Evolutionary conservation across 2,888 invertebrate genomes (phyloP).

Genomic region (Eupithecia vulgata): DNA sequence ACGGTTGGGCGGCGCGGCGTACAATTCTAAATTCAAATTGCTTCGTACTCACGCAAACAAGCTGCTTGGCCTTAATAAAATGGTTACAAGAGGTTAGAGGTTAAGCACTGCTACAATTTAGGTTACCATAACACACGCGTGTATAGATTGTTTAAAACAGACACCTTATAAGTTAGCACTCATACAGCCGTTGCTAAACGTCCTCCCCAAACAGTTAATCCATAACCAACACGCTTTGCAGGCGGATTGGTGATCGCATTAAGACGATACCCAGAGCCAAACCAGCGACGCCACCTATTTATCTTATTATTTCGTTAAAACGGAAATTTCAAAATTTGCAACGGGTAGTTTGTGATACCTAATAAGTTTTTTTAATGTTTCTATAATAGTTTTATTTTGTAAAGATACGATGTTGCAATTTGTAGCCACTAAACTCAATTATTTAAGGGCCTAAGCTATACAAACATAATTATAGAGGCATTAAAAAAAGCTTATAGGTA

Average conservation of each 20-base stretch:
- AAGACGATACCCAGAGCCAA: no score
- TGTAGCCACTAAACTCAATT: no score
- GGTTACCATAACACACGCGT: not conserved
- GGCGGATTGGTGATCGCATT: not conserved
- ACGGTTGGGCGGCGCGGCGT: conserved; percentile 69
- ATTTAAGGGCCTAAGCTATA: no score
- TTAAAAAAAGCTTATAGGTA: no score
- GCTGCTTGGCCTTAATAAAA: conserved; percentile 14
- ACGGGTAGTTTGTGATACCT: no score
- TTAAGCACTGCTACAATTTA: not conserved
- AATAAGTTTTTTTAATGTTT: no score
- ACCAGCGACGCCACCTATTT: no score
- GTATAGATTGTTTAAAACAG: not conserved
- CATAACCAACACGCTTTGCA: not conserved
- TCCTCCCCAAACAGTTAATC: not conserved
- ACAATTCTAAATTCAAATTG: conserved; percentile 77
- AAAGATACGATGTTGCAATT: no score
- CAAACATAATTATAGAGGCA: no score
- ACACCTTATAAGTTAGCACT: not conserved
- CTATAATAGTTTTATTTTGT: no score
- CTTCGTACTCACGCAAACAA: conserved; percentile 56
- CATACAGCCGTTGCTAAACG: not conserved
- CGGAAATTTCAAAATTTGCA: no score
- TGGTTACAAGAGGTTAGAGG: not conserved
- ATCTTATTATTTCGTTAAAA: no score